Evolutionary conservation across 2,113 vertebrate genomes (phyloP).

Genomic region (Gobiocypris rarus): DNA sequence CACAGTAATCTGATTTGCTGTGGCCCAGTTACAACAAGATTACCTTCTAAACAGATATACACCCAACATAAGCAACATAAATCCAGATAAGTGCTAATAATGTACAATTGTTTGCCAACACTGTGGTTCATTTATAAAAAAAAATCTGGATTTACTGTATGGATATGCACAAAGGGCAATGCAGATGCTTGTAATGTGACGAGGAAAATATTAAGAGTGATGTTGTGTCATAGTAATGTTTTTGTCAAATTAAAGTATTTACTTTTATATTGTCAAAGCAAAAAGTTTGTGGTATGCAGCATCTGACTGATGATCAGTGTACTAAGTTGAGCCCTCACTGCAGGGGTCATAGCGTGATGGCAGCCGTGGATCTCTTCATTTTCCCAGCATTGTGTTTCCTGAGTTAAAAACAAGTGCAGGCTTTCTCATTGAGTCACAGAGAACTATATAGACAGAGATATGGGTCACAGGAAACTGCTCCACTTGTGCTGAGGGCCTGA

Average conservation of each 20-base stretch:
- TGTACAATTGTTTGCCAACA: slow-evolving; percentile 17
- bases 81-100: slow-evolving; percentile 28
- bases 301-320: background rate
- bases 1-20: slow-evolving; percentile 22
- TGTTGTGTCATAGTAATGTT: too few relatives aligned
- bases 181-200: background rate
- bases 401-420: slow-evolving; percentile 45
- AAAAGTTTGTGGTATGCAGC: background rate
- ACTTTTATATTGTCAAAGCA: too few relatives aligned
- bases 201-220: too few relatives aligned
- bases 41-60: background rate
- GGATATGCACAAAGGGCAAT: background rate
- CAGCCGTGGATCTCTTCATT: background rate
- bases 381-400: slow-evolving; percentile 57
- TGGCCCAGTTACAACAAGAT: background rate
- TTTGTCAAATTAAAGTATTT: too few relatives aligned
- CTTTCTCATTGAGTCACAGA: slow-evolving; percentile 38
- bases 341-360: slow-evolving; percentile 37
- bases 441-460: slow-evolving; percentile 14
- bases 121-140: background rate
- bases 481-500: background rate
- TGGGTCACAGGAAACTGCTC: slow-evolving; percentile 1
- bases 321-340: background rate
- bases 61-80: background rate
- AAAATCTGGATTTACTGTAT: background rate